Evolutionary conservation across 2,797 vertebrate genomes (phyloP), one percentile per base, ranked within the genome.

Genomic region (Siniperca obscura): DNA sequence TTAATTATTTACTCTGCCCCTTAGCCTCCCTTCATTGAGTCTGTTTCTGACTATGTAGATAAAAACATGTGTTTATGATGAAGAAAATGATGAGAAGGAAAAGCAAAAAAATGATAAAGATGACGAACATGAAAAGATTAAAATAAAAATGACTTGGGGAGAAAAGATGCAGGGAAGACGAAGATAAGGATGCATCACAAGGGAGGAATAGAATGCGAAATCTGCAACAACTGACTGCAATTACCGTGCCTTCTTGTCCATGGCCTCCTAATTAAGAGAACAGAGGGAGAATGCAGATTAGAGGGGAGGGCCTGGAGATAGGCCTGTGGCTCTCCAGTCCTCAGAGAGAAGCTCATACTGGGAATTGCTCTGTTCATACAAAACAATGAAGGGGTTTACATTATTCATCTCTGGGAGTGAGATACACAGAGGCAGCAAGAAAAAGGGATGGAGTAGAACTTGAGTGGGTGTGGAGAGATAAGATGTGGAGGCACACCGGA

Each of bases 221-320:
- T 84, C 55, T 78, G 70, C 70, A 88, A 80, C 87, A 87, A 88
- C 86, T 74, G 77, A 83, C 70, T 85, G 80, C 84, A 92, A 92
- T 94, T 90, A 90, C 61, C 7, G 69, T 61, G 74, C 64, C 75
- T 82, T 82, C 83, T 80, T 86, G 84, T 92, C 80, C 74, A 46
- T 59, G 65, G 87, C 74, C 74, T 83, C 60, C 88, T 93, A 91
- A 93, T 94, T 92, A 93, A 86, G 86, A 88, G 89, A 88, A 91
- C 79, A 92, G 84, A 88, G 88, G 56, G 65, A 79, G 85, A 83
- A 91, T 91, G 85, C 86, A 92, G 86, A 94, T 93, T 82, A 85
- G 70, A 74, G 75, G 69, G 80, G 86, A 81, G 87, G 88, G 87
- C 88, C 82, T 70, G 84, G 75, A 89, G 90, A 91, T 83, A 85